Percentiles rank a stretch among this genome's conserved stretches.
These are phyloP conservation scores for Nymphalis polychloros DNA, from an alignment of 2,888 invertebrate genomes.

Conservation along the genomic window DNA sequence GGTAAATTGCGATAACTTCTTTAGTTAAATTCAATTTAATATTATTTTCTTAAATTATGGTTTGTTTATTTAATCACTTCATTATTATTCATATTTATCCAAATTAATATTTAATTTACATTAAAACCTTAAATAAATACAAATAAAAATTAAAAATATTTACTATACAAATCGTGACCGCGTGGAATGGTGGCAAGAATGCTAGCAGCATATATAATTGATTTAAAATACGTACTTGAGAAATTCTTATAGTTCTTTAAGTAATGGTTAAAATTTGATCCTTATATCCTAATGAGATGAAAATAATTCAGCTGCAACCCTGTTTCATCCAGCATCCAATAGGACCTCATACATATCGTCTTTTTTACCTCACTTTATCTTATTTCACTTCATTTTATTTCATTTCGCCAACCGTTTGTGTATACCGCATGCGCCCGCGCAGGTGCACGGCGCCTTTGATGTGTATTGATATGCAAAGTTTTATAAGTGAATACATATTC, in stretches of 20 bases:
- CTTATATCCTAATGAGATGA: too few relatives aligned
- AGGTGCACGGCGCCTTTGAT: slow-evolving; percentile 59
- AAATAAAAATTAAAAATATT: too few relatives aligned
- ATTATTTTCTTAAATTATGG: too few relatives aligned
- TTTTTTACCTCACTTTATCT: slow-evolving; percentile 42
- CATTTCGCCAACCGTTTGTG: slow-evolving; percentile 65
- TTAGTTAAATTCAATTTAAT: too few relatives aligned
- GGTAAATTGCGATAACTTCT: too few relatives aligned
- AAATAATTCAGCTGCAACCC: slow-evolving; percentile 27
- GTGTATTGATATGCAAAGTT: slow-evolving; percentile 74
- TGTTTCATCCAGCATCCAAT: slow-evolving; percentile 51
- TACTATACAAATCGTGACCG: too few relatives aligned
- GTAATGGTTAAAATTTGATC: too few relatives aligned
- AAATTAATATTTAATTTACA: too few relatives aligned
- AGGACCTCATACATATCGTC: slow-evolving; percentile 61
- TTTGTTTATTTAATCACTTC: neutral
- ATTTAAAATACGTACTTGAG: neutral
- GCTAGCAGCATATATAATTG: neutral
- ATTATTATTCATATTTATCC: neutral
- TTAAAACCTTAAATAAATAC: too few relatives aligned
- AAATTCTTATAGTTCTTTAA: too few relatives aligned
- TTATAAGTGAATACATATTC: slow-evolving; percentile 58
- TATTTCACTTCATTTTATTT: slow-evolving; percentile 53
- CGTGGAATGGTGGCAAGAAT: too few relatives aligned
- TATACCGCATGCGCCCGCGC: slow-evolving; percentile 61